Conservation (phyloP, 2,113 vertebrate species). For the Passer montanus region DNA sequence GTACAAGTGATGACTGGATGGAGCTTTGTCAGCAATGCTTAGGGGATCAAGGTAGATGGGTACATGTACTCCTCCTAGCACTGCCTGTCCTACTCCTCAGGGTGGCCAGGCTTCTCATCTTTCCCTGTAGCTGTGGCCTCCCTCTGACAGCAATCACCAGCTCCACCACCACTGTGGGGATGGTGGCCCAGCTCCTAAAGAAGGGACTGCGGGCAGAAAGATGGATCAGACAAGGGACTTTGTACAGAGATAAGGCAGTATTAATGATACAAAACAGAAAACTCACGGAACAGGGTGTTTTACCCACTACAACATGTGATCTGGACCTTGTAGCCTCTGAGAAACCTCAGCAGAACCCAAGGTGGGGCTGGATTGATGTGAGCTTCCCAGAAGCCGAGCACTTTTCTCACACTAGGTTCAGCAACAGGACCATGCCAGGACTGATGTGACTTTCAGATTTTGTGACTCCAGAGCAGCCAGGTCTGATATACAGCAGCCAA, state of each 20-base stretch:
- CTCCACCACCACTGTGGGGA: background rate
- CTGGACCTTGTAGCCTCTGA: background rate
- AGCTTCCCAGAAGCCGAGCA: background rate
- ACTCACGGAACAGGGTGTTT: background rate
- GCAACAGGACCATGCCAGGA: background rate
- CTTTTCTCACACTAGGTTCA: background rate
- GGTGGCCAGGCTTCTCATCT: background rate
- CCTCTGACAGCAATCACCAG: background rate
- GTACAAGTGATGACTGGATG: background rate
- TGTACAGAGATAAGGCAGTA: background rate
- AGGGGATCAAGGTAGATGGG: background rate
- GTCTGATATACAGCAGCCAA: background rate
- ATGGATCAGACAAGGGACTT: background rate
- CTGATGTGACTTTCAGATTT: background rate
- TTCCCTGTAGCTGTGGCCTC: too few relatives aligned
- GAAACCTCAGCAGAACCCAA: background rate
- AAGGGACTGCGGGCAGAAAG: rapidly evolving
- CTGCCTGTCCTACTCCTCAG: background rate
- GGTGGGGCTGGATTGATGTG: background rate
- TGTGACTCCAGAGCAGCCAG: background rate
- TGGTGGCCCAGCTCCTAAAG: background rate
- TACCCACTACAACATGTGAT: background rate
- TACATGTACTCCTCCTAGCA: background rate
- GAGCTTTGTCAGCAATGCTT: background rate
- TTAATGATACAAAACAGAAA: background rate